Percentiles rank a stretch among this genome's conserved stretches.
phyloP scores from a whole-genome alignment of 1,140 invertebrate genomes.

The Radopholus similis region DNA sequence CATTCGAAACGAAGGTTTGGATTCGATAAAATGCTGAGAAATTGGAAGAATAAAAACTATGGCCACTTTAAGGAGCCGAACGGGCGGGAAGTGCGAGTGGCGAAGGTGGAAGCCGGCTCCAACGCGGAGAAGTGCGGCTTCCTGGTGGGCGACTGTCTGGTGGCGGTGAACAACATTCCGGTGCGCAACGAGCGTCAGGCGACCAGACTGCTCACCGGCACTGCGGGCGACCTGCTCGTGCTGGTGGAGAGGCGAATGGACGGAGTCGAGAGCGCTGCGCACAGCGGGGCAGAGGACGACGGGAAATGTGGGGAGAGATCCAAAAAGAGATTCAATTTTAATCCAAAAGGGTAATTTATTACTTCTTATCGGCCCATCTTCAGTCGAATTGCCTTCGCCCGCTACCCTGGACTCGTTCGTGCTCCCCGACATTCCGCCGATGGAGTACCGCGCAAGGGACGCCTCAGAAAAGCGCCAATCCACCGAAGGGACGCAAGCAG shows the following conservation, averaged over 20 bases:
- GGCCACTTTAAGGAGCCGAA: not conserved
- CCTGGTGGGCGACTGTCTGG: constrained; percentile 42
- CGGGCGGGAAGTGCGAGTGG: constrained; percentile 28
- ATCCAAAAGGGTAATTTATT: too few relatives aligned
- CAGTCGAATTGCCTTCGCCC: too few relatives aligned
- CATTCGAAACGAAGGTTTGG: constrained; percentile 35
- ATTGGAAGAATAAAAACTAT: not conserved
- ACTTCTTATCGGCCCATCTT: too few relatives aligned
- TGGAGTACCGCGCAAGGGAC: not conserved
- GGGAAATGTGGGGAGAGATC: not conserved
- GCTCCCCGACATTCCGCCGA: not conserved
- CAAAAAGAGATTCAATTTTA: too few relatives aligned
- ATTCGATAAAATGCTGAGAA: not conserved
- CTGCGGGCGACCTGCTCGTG: constrained; percentile 47
- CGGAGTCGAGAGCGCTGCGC: constrained; percentile 8
- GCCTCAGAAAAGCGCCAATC: not conserved
- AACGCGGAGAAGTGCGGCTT: constrained; percentile 51
- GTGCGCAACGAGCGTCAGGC: constrained; percentile 52
- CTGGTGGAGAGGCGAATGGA: constrained; percentile 46
- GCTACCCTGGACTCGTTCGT: too few relatives aligned
- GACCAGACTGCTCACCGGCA: constrained; percentile 40
- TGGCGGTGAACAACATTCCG: constrained; percentile 54
- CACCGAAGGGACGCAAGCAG: too few relatives aligned
- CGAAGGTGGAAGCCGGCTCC: constrained; percentile 39
- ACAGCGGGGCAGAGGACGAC: constrained; percentile 2